Evolutionary conservation across 2,797 vertebrate genomes (phyloP).

Genomic region (Enteromius thamalakanensis): DNA sequence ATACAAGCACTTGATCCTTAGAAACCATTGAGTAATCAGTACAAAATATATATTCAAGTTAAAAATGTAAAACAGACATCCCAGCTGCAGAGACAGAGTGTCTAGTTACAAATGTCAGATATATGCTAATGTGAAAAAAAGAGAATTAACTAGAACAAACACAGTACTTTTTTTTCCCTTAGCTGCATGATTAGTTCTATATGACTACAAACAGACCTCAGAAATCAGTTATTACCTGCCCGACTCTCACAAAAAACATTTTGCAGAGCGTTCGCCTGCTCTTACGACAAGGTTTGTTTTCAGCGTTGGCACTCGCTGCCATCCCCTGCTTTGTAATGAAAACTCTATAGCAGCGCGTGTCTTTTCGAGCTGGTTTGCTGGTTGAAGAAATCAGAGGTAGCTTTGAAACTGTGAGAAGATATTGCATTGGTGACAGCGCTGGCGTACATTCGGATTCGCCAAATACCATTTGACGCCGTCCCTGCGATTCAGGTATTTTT

Average conservation of each 20-base stretch:
- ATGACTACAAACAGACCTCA: conserved; percentile 66
- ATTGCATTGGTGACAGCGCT: conserved; percentile 86
- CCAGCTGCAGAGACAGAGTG: conserved; percentile 73
- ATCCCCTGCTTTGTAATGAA: conserved; percentile 79
- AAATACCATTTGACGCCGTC: conserved; percentile 53
- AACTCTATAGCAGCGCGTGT: conserved; percentile 84
- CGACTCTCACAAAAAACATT: conserved; percentile 59
- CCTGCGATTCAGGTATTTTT: conserved; percentile 66
- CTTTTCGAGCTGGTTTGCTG: conserved; percentile 80
- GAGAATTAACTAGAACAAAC: conserved; percentile 72
- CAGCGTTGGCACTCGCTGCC: conserved; percentile 65
- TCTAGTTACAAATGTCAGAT: conserved; percentile 69
- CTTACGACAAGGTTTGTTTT: conserved; percentile 52
- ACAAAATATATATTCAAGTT: conserved; percentile 94
- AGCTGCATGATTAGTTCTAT: conserved; percentile 80
- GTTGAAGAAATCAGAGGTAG: conserved; percentile 91
- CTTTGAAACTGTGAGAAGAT: conserved; percentile 86
- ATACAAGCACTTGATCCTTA: conserved; percentile 82
- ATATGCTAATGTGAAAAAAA: conserved; percentile 75
- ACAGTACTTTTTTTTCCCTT: conserved; percentile 76
- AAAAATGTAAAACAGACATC: conserved; percentile 86
- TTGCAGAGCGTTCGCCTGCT: conserved; percentile 54
- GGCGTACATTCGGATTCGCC: conserved; percentile 74
- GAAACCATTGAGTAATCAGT: conserved; percentile 85
- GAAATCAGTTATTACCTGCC: conserved; percentile 74